These are phyloP conservation scores for Hyperopisus bebe DNA, from an alignment of 2,113 vertebrate genomes.

Conservation along the genomic window DNA sequence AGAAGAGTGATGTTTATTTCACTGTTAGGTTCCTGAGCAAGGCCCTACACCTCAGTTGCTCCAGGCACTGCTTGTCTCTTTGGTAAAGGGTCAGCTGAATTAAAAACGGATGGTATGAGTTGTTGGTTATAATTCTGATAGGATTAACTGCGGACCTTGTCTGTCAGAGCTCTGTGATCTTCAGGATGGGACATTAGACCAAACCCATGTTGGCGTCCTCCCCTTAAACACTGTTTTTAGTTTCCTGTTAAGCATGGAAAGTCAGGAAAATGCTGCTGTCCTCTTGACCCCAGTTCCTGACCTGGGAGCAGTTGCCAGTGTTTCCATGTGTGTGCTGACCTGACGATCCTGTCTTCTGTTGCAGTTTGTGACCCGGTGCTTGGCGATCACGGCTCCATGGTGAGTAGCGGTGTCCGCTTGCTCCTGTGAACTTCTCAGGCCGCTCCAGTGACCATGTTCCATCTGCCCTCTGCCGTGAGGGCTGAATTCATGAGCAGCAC, in stretches of 20 bases:
- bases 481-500: background rate
- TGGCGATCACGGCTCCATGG: constrained; percentile 97
- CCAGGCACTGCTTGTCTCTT: background rate
- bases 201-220: background rate
- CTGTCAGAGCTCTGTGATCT: background rate
- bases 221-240: background rate
- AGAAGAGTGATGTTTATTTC: background rate
- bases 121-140: background rate
- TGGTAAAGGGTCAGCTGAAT: background rate
- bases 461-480: background rate
- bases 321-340: background rate
- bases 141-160: background rate
- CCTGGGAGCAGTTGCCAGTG: background rate
- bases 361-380: constrained; percentile 95
- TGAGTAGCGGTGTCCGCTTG: constrained; percentile 50
- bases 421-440: background rate
- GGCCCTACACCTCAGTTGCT: background rate
- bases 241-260: background rate
- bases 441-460: background rate
- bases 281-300: background rate
- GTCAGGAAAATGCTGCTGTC: background rate
- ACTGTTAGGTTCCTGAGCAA: background rate
- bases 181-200: background rate
- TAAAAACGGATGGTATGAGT: background rate
- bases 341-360: constrained; percentile 28